A percentile compares a stretch with the other conserved stretches of the same genome.
Evolutionary conservation across 2,888 invertebrate genomes (phyloP).

Genomic region (Pteria penguin): DNA sequence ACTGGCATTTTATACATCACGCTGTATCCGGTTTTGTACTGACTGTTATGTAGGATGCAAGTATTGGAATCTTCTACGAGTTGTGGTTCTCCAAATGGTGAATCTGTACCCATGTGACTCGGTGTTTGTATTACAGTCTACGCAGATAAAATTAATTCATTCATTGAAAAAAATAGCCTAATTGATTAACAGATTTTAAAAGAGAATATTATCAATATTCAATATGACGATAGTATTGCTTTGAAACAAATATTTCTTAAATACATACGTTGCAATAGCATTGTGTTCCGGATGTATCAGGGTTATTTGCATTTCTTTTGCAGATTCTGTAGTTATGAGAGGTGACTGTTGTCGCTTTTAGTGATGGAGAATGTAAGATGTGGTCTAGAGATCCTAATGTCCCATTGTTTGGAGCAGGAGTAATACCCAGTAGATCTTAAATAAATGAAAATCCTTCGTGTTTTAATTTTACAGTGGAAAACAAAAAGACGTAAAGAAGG

Average conservation of each 20-base stretch:
- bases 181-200: too few relatives aligned
- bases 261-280: too few relatives aligned
- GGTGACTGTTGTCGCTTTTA: not conserved
- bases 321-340: not conserved
- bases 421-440: constrained; percentile 73
- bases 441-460: not conserved
- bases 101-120: too few relatives aligned
- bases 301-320: too few relatives aligned
- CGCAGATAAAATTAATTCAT: too few relatives aligned
- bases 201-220: too few relatives aligned
- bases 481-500: too few relatives aligned
- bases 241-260: too few relatives aligned
- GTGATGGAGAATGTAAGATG: constrained; percentile 37
- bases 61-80: not conserved
- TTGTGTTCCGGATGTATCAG: too few relatives aligned
- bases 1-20: constrained; percentile 37
- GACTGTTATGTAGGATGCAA: constrained; percentile 41
- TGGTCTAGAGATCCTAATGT: constrained; percentile 74
- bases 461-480: not conserved
- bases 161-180: too few relatives aligned
- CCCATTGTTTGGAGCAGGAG: constrained; percentile 80
- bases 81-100: constrained; percentile 42
- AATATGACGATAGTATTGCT: too few relatives aligned
- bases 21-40: constrained; percentile 39
- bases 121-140: too few relatives aligned